Base-by-base conservation (phyloP, 2,113 vertebrate species). In the Mustela nigripes region DNA sequence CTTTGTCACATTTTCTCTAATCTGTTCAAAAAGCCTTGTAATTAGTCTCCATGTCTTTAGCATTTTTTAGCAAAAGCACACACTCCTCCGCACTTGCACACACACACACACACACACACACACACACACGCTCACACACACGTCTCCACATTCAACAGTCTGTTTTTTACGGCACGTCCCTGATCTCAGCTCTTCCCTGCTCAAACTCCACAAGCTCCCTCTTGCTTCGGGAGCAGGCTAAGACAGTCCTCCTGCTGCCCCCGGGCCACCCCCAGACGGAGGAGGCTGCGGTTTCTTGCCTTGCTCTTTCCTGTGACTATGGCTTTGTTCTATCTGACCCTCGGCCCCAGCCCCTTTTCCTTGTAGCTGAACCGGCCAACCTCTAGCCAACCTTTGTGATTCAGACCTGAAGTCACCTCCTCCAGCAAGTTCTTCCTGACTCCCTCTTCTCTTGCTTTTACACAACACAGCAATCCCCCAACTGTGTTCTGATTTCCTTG, bases 271-370 rank as follows among this genome's bases (percentile, higher is more conserved):
- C 4, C 50, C 21, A 22, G 28, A 5, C 16, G 19, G 50, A 65
- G 2, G 7, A 50, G 0, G 9, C 0, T 14, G n/a, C 3, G 0
- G 19, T 16, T 79, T 45, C 28, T 42, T 14, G 39, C 82, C 28
- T 18, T 21, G 19, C 11, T 31, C 31, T 45, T 50, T 33, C 82
- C 45, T 3, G 5, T 7, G 60, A 42, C 31, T 11, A 22, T 1
- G 4, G 14, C 21, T 80, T 74, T 28, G 28, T 45, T 48, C 12
- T 56, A 18, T 53, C 45, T 42, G 14, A 31, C 56, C 42, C 53
- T 50, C 24, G 42, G 12, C 14, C 24, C 22, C 7, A 50, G 69
- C 82, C 33, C 26, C 24, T 42, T 63, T 26, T 9, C 45, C 36
- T 62, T 56, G 50, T 42, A 10, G 19, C 73, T n/a, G 81, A 22